Conservation (phyloP, 2,113 vertebrate species). For the Mus pahari region DNA sequence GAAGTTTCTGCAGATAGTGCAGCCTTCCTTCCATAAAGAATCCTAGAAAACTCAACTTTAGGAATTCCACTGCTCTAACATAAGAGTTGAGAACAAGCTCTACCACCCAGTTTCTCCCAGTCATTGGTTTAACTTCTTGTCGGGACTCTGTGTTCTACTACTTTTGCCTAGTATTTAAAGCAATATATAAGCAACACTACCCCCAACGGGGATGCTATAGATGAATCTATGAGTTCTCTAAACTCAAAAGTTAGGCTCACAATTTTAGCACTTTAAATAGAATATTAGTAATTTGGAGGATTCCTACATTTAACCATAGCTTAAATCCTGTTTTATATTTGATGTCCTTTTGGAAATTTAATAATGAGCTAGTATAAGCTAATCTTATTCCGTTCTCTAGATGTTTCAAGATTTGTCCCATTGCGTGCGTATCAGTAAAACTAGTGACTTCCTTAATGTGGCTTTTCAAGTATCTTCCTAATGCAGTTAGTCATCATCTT, state of each 20-base stretch:
- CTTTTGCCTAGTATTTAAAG: not conserved
- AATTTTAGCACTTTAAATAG: not conserved
- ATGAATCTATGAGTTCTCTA: not conserved
- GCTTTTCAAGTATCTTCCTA: constrained; percentile 45
- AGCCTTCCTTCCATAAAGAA: constrained; percentile 5
- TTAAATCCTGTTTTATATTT: constrained; percentile 39
- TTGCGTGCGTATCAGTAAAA: not conserved
- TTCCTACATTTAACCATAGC: constrained; percentile 43
- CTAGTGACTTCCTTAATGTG: not conserved
- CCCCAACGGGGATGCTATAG: not conserved
- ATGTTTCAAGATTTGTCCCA: not conserved
- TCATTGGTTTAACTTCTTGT: constrained; percentile 45
- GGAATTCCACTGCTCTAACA: constrained; percentile 1
- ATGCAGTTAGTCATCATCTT: too few species aligned
- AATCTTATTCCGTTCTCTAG: not conserved
- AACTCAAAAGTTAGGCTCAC: constrained; percentile 42
- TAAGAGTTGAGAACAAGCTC: not conserved
- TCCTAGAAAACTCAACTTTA: not conserved
- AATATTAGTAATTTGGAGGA: constrained; percentile 58
- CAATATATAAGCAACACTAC: not conserved
- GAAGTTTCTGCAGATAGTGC: not conserved
- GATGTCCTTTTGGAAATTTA: constrained; percentile 47
- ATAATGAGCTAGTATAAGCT: not conserved
- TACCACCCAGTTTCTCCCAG: constrained; percentile 5
- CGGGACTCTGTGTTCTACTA: not conserved